These are phyloP conservation scores for Agapornis roseicollis DNA, from an alignment of 2,113 vertebrate species.

Conservation along the genomic window DNA sequence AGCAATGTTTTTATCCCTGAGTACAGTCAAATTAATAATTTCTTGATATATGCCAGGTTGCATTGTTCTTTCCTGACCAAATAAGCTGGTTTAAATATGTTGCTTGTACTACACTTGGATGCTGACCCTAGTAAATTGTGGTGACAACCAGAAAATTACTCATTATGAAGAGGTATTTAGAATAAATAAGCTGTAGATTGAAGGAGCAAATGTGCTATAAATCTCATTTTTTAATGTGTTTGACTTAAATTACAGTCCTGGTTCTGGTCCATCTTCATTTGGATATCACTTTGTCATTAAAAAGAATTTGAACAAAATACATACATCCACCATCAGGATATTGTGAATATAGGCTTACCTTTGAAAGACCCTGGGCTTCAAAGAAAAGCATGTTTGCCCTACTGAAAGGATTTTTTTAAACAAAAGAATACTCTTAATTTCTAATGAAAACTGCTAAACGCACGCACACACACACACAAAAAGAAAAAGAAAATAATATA, in stretches of 20 bases:
- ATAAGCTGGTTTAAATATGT: constrained; percentile 68
- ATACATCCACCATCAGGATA: background rate
- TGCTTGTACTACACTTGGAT: constrained; percentile 63
- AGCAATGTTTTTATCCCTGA: constrained; percentile 23
- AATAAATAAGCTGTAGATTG: constrained; percentile 60
- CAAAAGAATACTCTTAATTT: constrained; percentile 18
- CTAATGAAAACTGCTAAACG: constrained; percentile 49
- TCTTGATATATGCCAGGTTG: constrained; percentile 43
- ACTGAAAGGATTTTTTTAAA: background rate
- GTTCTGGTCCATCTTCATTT: constrained; percentile 40
- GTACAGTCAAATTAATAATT: constrained; percentile 57
- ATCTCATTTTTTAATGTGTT: constrained; percentile 53
- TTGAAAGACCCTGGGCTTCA: background rate
- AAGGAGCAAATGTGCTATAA: constrained; percentile 48
- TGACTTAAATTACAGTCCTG: constrained; percentile 52
- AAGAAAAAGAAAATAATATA: background rate
- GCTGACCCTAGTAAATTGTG: constrained; percentile 64
- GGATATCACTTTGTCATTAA: constrained; percentile 13
- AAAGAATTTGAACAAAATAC: background rate
- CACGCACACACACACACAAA: too few relatives aligned
- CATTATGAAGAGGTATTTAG: constrained; percentile 70
- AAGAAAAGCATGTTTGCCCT: background rate
- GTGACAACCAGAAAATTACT: constrained; percentile 73
- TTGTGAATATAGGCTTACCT: background rate
- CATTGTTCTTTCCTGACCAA: constrained; percentile 58